Evolutionary conservation across 2,888 invertebrate genomes (phyloP), one percentile per base, ranked within the genome.

Genomic region (Clanis bilineata): DNA sequence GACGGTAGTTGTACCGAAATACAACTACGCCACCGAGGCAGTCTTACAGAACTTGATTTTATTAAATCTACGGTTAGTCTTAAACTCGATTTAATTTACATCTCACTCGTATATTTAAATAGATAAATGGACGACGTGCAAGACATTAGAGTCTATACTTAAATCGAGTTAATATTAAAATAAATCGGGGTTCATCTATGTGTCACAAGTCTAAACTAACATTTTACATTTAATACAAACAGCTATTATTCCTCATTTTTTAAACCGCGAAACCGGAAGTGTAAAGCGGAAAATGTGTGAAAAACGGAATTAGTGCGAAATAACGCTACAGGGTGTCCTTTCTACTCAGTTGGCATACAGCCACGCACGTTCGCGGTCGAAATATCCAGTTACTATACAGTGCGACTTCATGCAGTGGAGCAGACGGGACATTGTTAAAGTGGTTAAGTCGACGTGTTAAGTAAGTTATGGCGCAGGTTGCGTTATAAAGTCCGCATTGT

Each of bases 351-450:
- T 89, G 89, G 90, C 90, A 82, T 63, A 62, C 65, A 68, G 89
- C 89, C 88, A 88, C 80, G 77, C 78, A 77, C 76, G 72, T 75
- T 71, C 70, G 77, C 71, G 72, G 71, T 70, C 71, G 71, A 79
- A 77, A 78, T 80, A 79, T 77, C 77, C 67, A 56, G 58, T 22
- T 38, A 57, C 56, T 43, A 43, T 44, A 51, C 6, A 18, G 15
- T 18, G 18, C 41, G 60, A 62, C 64, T 71, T 66, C 56, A 71
- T 65, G 63, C 61, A 57, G 60, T 59, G 63, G 67, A 71, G 62
- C 61, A 66, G 60, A 65, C 60, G 60, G 18, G 64, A 62, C 65
- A 64, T 62, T 45, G 67, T 62, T 66, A 65, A 64, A 63, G 61
- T 61, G 58, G 62, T 62, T 62, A 63, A 64, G 58, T 61, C 62